phyloP scores from a whole-genome alignment of 2,888 invertebrate species.

The Criorhina ranunculi region DNA sequence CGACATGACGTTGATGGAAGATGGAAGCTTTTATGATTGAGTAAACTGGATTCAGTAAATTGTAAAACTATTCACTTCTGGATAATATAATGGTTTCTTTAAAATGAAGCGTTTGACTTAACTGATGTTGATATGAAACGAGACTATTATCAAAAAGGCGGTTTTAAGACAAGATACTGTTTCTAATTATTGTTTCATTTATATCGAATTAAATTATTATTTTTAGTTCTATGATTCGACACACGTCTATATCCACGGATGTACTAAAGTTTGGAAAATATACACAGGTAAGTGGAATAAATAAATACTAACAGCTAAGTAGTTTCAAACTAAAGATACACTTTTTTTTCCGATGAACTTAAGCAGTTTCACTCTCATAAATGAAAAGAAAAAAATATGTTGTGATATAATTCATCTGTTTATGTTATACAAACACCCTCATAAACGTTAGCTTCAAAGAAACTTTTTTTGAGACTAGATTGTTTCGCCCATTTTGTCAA shows the following conservation, averaged over 20 bases:
- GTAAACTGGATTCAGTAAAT: slow-evolving; percentile 61
- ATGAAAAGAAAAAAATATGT: slow-evolving; percentile 3
- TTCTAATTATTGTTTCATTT: too few species aligned
- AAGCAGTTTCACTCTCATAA: background rate
- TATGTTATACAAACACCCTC: slow-evolving; percentile 41
- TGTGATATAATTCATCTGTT: slow-evolving; percentile 42
- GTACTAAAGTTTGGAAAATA: too few species aligned
- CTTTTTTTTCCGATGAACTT: background rate
- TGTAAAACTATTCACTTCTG: slow-evolving; percentile 51
- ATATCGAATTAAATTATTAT: background rate
- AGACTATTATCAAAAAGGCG: background rate
- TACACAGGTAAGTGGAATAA: too few species aligned
- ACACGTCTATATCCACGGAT: too few species aligned
- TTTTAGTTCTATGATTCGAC: too few species aligned
- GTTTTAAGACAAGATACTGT: background rate
- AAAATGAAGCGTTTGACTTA: background rate
- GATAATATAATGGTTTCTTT: slow-evolving; percentile 23
- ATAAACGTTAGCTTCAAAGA: slow-evolving; percentile 19
- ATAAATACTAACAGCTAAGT: slow-evolving; percentile 12
- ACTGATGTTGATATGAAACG: background rate
- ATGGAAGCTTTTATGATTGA: slow-evolving; percentile 63
- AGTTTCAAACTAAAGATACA: slow-evolving; percentile 2
- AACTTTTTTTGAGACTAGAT: slow-evolving; percentile 35
- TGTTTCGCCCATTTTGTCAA: slow-evolving; percentile 56
- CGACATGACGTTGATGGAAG: slow-evolving; percentile 69